Evolutionary conservation across 1,140 invertebrate species (phyloP).

Genomic region (Drosophila sp.): DNA sequence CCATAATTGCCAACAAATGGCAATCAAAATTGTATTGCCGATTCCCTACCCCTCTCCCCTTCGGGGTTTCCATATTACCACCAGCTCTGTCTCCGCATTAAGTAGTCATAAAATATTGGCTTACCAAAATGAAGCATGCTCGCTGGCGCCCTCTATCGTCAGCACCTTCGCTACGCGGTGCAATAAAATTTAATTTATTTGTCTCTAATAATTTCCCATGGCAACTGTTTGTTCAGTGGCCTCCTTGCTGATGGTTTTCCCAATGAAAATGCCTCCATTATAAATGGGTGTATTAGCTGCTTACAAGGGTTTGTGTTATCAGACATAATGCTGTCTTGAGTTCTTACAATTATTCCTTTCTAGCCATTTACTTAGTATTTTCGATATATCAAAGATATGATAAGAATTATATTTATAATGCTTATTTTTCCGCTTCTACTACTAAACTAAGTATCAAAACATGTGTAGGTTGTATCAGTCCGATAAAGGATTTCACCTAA

Average conservation of each 20-base stretch:
- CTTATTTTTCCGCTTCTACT: no score
- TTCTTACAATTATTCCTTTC: no score
- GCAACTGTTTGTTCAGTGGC: slow-evolving; percentile 72
- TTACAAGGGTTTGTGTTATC: background rate
- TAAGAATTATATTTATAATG: no score
- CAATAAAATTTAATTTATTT: slow-evolving; percentile 83
- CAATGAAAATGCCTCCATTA: background rate
- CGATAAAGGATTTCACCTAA: no score
- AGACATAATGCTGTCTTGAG: no score
- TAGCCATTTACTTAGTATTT: no score
- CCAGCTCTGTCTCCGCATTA: slow-evolving; percentile 29
- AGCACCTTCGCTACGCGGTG: slow-evolving; percentile 61
- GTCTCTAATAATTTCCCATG: slow-evolving; percentile 82
- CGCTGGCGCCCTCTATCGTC: slow-evolving; percentile 40
- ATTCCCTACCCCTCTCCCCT: background rate
- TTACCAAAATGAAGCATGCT: slow-evolving; percentile 34
- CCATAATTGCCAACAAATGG: slow-evolving; percentile 76
- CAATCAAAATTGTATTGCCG: slow-evolving; percentile 71
- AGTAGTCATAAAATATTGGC: slow-evolving; percentile 61
- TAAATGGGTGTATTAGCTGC: slow-evolving; percentile 23
- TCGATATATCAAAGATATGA: no score
- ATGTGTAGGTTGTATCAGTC: no score
- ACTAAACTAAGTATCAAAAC: no score
- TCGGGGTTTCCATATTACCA: background rate
- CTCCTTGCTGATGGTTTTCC: slow-evolving; percentile 26